Evolutionary conservation across 1,140 invertebrate species (phyloP).

Genomic region (Metaphire vulgaris): DNA sequence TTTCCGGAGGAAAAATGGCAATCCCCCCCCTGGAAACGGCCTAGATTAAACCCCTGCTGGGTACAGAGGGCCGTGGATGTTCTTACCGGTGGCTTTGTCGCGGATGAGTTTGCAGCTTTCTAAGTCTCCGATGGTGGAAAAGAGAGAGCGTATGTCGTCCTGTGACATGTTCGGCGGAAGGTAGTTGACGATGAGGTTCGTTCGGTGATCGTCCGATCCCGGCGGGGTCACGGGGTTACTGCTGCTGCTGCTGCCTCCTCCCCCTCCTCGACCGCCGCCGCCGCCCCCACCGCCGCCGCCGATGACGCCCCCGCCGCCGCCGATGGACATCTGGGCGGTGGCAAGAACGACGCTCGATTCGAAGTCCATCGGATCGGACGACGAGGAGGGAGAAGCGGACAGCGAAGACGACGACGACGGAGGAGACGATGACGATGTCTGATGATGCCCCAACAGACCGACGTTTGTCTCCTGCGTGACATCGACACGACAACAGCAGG

Average conservation of each 20-base stretch:
- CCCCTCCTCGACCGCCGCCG: too few species aligned
- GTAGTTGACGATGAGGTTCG: conserved; percentile 94
- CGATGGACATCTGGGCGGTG: neutral
- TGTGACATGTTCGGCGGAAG: conserved; percentile 96
- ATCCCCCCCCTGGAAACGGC: too few species aligned
- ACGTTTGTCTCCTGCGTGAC: neutral
- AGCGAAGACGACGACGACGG: neutral
- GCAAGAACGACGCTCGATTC: neutral
- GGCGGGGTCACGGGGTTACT: too few species aligned
- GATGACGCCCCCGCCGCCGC: neutral
- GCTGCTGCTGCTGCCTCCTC: neutral
- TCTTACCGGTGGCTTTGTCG: conserved; percentile 82
- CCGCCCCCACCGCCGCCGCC: too few species aligned
- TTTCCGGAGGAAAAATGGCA: too few species aligned
- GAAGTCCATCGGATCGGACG: neutral
- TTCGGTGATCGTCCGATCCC: conserved; percentile 61
- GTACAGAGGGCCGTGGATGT: too few species aligned
- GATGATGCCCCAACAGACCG: neutral
- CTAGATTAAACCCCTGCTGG: too few species aligned
- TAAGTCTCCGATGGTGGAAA: conserved; percentile 90
- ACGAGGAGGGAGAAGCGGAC: neutral
- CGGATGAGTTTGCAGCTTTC: conserved; percentile 94
- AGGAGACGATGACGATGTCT: neutral
- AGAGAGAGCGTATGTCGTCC: conserved; percentile 88
- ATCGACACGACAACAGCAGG: neutral